These are phyloP conservation scores for Dinomys branickii DNA, from an alignment of 2,113 vertebrate genomes.

Conservation along the genomic window DNA sequence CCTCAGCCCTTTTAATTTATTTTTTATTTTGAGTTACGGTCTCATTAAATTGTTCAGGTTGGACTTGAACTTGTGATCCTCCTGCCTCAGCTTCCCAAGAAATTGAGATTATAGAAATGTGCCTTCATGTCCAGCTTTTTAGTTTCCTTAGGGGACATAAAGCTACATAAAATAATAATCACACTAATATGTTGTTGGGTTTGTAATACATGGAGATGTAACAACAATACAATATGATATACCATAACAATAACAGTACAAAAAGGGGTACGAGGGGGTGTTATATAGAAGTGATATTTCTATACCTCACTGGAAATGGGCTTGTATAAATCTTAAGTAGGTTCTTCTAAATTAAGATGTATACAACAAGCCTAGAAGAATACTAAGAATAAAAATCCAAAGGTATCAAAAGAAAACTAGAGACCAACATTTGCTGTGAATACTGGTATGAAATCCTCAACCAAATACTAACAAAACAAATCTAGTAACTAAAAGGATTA, in stretches of 20 bases:
- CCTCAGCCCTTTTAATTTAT: not conserved
- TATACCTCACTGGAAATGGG: not conserved
- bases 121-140: not conserved
- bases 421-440: conserved; percentile 44
- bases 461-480: conserved; percentile 33
- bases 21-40: not conserved
- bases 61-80: not conserved
- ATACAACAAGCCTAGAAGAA: conserved; percentile 17
- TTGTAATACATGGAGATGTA: conserved; percentile 1
- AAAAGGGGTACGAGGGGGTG: not conserved
- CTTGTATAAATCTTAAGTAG: not conserved
- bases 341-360: not conserved
- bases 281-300: not conserved
- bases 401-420: not conserved
- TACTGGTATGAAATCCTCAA: conserved; percentile 10
- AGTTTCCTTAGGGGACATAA: not conserved
- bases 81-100: not conserved
- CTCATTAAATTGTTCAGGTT: not conserved
- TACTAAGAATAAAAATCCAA: conserved; percentile 21
- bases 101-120: not conserved
- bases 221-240: not conserved
- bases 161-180: conserved; percentile 23
- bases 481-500: conserved; percentile 38
- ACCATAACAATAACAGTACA: not conserved
- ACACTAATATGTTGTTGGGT: not conserved